Evolutionary conservation across 2,113 vertebrate species (phyloP).

Genomic region (Xyrauchen texanus): DNA sequence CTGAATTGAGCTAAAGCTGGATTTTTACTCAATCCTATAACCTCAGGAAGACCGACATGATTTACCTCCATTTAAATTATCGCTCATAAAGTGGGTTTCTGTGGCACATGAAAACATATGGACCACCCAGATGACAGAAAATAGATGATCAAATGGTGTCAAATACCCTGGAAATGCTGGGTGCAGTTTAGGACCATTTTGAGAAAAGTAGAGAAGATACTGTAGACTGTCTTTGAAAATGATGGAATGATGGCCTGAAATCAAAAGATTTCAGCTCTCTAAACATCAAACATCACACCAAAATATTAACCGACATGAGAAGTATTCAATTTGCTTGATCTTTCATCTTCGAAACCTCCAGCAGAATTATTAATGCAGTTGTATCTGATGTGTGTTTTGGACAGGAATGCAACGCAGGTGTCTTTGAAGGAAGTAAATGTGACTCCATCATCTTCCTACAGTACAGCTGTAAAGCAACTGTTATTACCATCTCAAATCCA

Average conservation of each 20-base stretch:
- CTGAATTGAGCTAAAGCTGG: neutral
- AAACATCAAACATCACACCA: slow-evolving; percentile 43
- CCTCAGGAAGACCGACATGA: neutral
- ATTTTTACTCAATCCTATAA: neutral
- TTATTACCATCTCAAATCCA: no score
- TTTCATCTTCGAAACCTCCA: slow-evolving; percentile 50
- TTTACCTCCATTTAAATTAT: slow-evolving; percentile 29
- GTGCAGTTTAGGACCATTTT: slow-evolving; percentile 32
- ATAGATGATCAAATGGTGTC: slow-evolving; percentile 46
- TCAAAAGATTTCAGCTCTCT: slow-evolving; percentile 31
- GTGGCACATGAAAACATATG: slow-evolving; percentile 13
- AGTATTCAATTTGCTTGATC: slow-evolving; percentile 45
- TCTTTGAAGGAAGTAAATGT: slow-evolving; percentile 18
- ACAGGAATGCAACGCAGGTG: slow-evolving; percentile 22
- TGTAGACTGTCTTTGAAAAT: slow-evolving; percentile 37
- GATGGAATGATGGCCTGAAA: slow-evolving; percentile 41
- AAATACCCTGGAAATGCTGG: slow-evolving; percentile 37
- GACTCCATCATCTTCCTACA: neutral
- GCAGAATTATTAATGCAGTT: slow-evolving; percentile 51
- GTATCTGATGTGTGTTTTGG: slow-evolving; percentile 40
- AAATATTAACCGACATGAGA: slow-evolving; percentile 41
- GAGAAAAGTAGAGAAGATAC: slow-evolving; percentile 26
- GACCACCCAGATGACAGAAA: slow-evolving; percentile 40
- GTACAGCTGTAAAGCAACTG: neutral
- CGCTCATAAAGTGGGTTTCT: slow-evolving; percentile 19